Base-by-base conservation (phyloP, 2,113 vertebrate genomes). In the Callaeas wilsoni region DNA sequence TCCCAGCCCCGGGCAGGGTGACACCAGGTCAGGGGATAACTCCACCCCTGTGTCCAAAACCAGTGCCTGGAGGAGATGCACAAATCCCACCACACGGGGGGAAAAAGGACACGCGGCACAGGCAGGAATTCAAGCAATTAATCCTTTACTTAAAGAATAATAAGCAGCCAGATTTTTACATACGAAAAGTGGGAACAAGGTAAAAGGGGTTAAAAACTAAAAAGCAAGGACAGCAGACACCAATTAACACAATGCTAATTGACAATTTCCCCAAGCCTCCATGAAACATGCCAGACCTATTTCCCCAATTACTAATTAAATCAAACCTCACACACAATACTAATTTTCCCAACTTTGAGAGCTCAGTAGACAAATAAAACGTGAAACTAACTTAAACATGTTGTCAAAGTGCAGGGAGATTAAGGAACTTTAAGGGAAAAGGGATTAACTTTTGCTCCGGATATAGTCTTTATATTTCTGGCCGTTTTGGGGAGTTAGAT, bases 131-230 rank as follows among this genome's bases (percentile, higher is more conserved):
- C 93, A 98, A 96, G 98, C 98, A 98, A 98, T 98, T 98, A 98
- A 98, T 98, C 97, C 97, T 98, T 98, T 98, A 98, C 97, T 98
- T 98, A 98, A 98, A 98, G 98, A 98, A 98, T 98, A 98, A 98
- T 98, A 98, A 98, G 97, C 98, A 98, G 97, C 89, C 96, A 97
- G 97, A 97, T 98, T 98, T 98, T 98, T 97, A 97, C 95, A 96
- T 95, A 97, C 96, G 73, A 78, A 97, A 98, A 98, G 98, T 98
- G 94, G 97, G 98, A 98, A 97, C 96, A 98, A 98, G 98, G 98
- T 98, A 98, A 98, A 98, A 98, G 98, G 98, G 98, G 98, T 98
- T 98, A 98, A 98, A 98, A 98, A 98, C 98, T 98, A 98, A 98
- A 98, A 98, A 98, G 98, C 98, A 98, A 98, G 98, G 98, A 98